Base-by-base conservation (phyloP, 2,888 invertebrate species). In the Pterobdella sp. region DNA sequence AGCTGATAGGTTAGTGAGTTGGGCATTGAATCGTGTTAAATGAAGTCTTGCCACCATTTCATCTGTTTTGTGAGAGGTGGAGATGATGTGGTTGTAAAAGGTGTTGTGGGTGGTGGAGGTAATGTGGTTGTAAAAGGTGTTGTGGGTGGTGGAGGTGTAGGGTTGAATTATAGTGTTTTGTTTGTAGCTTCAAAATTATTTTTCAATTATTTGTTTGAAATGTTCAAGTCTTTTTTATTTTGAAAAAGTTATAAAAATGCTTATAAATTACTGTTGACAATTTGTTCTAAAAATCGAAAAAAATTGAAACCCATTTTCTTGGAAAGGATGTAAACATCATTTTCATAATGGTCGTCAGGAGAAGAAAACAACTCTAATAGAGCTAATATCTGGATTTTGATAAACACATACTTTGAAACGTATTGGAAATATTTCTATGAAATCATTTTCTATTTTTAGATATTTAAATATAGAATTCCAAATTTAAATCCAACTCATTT, bases 41-140 rank as follows among this genome's bases (percentile, higher is more conserved):
- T 97, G 97, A 63, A 97, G 88, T 77, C 93, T 94, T 22, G 97
- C 96, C 32, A 97, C 97, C 84, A 96, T 96, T 81, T 97, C 97
- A 85, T 97, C 94, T 91, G 82, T 18, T 78, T 78, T n/a, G n/a
- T 26, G 64, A 14, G 42, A 14, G 42, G 7, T 7, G 7, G 42
- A 14, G 42, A 14, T 7, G 7, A 18, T 42, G 42, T 42, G 42
- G 7, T 7, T 42, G 42, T 42, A 18, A 14, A 18, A 14, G 42
- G 7, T 7, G 7, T 7, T 42, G 42, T 42, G 42, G 7, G 42
- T 42, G 42, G 7, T 7, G 7, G 42, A 14, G 42, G 7, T 7
- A 14, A 18, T 42, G 42, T 42, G 42, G 7, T 7, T 42, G 42
- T 42, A 18, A 14, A 18, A 14, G 42, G 7, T 7, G 7, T 7